Conservation (phyloP, 2,797 vertebrate genomes). For the Centroberyx gerrardi region DNA sequence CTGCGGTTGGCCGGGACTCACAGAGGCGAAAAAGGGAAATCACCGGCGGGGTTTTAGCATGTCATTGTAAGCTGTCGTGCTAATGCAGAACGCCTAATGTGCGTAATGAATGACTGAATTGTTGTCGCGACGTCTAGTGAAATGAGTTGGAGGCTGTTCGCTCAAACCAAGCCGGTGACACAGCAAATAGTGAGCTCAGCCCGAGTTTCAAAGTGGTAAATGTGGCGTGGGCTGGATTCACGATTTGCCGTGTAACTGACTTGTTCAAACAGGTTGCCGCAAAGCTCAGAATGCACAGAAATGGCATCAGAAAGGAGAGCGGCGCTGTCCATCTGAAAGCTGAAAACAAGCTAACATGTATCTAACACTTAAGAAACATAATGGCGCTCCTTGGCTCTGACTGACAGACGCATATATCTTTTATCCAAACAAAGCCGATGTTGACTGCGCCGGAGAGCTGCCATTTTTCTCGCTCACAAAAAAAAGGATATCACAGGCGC, state of each 20-base stretch:
- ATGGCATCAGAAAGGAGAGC: constrained; percentile 8
- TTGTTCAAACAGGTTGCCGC: constrained; percentile 13
- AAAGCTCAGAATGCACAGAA: constrained; percentile 12
- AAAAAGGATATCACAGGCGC: constrained; percentile 21
- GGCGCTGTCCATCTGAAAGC: not conserved
- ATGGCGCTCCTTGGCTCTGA: constrained; percentile 31
- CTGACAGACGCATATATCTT: constrained; percentile 39
- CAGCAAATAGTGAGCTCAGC: constrained; percentile 9
- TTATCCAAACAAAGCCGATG: constrained; percentile 32
- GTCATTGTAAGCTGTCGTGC: constrained; percentile 34
- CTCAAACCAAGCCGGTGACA: not conserved
- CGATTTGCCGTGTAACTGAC: not conserved
- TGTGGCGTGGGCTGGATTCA: not conserved
- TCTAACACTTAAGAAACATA: too few species aligned
- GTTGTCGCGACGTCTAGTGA: constrained; percentile 6
- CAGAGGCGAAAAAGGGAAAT: not conserved
- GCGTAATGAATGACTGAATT: constrained; percentile 37
- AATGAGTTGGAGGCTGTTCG: constrained; percentile 7
- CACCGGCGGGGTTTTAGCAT: constrained; percentile 5
- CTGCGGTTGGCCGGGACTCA: not conserved
- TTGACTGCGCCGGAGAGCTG: constrained; percentile 17
- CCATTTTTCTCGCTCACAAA: constrained; percentile 21
- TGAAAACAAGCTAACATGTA: too few species aligned
- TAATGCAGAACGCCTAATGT: constrained; percentile 20
- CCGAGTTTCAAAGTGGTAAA: constrained; percentile 29